Evolutionary conservation across 2,797 vertebrate species (phyloP).

Genomic region (Aselliscus stoliczkanus): DNA sequence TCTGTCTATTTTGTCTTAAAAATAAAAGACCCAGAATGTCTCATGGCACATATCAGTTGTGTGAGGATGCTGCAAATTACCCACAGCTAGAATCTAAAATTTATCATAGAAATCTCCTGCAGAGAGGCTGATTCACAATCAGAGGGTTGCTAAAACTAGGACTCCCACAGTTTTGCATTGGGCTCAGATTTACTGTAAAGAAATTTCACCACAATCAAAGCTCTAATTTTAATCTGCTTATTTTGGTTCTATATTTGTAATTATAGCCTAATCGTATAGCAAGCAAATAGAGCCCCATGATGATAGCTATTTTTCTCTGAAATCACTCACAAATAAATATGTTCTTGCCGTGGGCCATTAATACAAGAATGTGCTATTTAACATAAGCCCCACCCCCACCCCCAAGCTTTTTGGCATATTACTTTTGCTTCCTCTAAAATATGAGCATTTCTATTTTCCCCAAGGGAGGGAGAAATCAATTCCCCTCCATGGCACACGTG

Average conservation of each 20-base stretch:
- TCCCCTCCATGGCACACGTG: background rate
- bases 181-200: constrained; percentile 39
- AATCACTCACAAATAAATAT: constrained; percentile 40
- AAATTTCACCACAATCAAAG: constrained; percentile 49
- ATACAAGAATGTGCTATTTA: background rate
- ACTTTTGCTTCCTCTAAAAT: constrained; percentile 34
- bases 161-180: background rate
- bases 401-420: background rate
- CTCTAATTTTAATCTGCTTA: constrained; percentile 62
- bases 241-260: constrained; percentile 39
- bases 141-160: constrained; percentile 47
- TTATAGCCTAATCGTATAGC: constrained; percentile 43
- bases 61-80: constrained; percentile 44
- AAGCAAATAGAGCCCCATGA: background rate
- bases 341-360: background rate
- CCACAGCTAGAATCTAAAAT: constrained; percentile 46
- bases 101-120: background rate
- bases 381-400: background rate
- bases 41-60: background rate
- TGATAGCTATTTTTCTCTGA: constrained; percentile 3
- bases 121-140: constrained; percentile 54
- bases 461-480: background rate
- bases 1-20: background rate
- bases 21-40: constrained; percentile 22
- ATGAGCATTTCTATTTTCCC: background rate